Evolutionary conservation across 2,888 invertebrate species (phyloP), one percentile per base, ranked within the genome.

Genomic region (Trichogramma dendrolimi): DNA sequence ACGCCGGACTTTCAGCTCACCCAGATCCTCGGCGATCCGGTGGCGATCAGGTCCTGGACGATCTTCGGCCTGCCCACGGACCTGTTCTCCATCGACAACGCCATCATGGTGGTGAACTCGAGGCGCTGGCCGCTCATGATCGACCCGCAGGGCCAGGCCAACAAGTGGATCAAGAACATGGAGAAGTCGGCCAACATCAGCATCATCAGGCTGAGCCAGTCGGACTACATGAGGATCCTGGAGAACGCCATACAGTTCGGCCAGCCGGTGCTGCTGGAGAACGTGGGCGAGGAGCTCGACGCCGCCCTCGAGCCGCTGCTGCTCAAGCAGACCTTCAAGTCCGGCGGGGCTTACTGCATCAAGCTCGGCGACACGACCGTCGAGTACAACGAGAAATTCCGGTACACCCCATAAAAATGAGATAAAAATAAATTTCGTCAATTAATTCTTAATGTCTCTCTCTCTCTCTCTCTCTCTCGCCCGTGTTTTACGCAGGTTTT

Each of bases 101-200:
- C 89, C 49, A 94, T 96, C 68, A 93, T 96, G 68, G 89, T 94
- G 58, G 88, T 87, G 84, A 91, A 92, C 73, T 91, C 95, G 0
- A 85, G 93, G 51, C 85, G 96, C 58, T 96, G 94, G 90, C 92
- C 96, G 0, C 81, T 97, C 14, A 91, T 96, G 90, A 94, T 97
- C 70, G 96, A 97, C 81, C 96, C 96, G 0, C 96, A 97, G 75
- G 91, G 92, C 0, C 94, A 95, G 77, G 95, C 95, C 0, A 94
- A 94, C 75, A 91, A 92, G 73, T 96, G 96, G 95, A 85, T 96
- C 43, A 94, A 93, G 79, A 94, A 93, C 77, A 89, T 94, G 88
- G 95, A 96, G 77, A 93, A 91, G 73, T 83, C 85, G 0, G 89
- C 91, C 71, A 90, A 90, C 73, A 77, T 96, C 27, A 87, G 89